These are phyloP conservation scores for Oceanites oceanicus DNA, from an alignment of 2,113 vertebrate genomes.

Conservation along the genomic window DNA sequence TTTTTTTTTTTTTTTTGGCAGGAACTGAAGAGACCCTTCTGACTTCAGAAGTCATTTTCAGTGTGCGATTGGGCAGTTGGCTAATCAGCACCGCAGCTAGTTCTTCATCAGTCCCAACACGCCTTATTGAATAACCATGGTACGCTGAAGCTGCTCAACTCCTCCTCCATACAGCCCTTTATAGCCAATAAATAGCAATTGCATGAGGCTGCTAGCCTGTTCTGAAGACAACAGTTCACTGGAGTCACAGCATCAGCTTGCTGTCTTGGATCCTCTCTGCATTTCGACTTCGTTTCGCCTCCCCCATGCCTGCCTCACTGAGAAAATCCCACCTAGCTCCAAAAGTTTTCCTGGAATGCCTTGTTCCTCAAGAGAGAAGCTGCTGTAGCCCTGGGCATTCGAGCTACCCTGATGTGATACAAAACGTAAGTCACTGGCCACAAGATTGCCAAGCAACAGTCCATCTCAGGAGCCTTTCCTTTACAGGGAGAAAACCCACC, in stretches of 20 bases:
- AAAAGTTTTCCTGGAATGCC: not conserved
- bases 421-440: not conserved
- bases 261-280: not conserved
- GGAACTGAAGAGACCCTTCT: not conserved
- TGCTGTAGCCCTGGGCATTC: not conserved
- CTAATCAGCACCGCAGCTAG: not conserved
- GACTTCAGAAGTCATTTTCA: not conserved
- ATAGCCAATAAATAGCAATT: accelerated
- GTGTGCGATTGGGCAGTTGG: not conserved
- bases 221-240: not conserved
- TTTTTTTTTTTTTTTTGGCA: not conserved
- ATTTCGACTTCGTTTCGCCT: not conserved
- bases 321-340: not conserved
- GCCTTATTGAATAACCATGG: accelerated
- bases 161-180: not conserved
- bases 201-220: not conserved
- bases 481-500: not conserved
- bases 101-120: not conserved
- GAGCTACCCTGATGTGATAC: not conserved
- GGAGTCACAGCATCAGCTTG: not conserved
- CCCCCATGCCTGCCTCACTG: not conserved
- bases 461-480: not conserved
- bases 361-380: not conserved
- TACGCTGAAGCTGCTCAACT: not conserved
- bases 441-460: not conserved